Percentiles rank a stretch among this genome's conserved stretches.
These are phyloP conservation scores for Dinoponera quadriceps DNA, from an alignment of 1,140 invertebrate genomes.

Conservation along the genomic window DNA sequence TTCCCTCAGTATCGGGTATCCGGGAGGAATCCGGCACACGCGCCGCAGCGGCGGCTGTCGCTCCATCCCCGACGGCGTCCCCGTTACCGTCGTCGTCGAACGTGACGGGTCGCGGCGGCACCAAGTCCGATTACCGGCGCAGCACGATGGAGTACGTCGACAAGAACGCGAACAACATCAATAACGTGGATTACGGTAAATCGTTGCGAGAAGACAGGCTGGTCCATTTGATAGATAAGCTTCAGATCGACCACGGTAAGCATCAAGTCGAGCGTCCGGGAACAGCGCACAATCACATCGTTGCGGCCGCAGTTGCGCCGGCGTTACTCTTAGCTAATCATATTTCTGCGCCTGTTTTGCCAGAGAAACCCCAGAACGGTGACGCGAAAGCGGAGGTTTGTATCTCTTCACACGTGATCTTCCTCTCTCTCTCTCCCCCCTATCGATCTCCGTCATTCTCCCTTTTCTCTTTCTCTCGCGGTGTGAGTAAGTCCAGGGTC, in stretches of 20 bases:
- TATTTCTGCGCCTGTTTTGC: conserved; percentile 72
- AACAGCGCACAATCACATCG: conserved; percentile 67
- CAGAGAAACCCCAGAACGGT: conserved; percentile 78
- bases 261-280: conserved; percentile 70
- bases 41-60: conserved; percentile 66
- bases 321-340: conserved; percentile 79
- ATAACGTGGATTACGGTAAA: conserved; percentile 73
- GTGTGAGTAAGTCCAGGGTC: conserved; percentile 11
- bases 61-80: conserved; percentile 76
- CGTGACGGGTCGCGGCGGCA: conserved; percentile 80
- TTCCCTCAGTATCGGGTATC: conserved; percentile 67
- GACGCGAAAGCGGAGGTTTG: conserved; percentile 78
- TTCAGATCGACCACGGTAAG: conserved; percentile 79
- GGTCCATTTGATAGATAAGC: conserved; percentile 79
- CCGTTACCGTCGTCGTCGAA: conserved; percentile 77
- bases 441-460: conserved; percentile 8
- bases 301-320: conserved; percentile 65
- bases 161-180: conserved; percentile 85
- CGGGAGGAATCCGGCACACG: conserved; percentile 78
- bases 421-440: no score
- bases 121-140: conserved; percentile 81
- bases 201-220: conserved; percentile 75
- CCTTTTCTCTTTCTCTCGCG: no score
- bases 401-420: background rate
- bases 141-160: conserved; percentile 84